These are phyloP conservation scores for Diploptera punctata DNA, from an alignment of 2,888 invertebrate species.

Conservation along the genomic window DNA sequence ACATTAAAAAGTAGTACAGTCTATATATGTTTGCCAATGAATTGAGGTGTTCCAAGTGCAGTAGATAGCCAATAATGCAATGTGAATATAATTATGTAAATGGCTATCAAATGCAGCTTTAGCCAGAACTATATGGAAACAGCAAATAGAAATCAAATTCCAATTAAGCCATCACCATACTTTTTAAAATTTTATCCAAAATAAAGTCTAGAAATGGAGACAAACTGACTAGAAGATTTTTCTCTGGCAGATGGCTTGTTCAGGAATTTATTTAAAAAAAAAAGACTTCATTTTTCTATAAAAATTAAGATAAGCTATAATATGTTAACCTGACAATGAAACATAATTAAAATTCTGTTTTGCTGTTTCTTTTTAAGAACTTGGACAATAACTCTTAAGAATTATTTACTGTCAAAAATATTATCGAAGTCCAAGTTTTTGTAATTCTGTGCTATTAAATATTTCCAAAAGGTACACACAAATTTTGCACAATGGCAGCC, in stretches of 20 bases:
- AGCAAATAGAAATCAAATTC: not conserved
- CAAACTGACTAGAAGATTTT: not conserved
- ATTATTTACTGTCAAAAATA: too few relatives aligned
- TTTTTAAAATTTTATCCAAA: too few relatives aligned
- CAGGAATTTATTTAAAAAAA: too few relatives aligned
- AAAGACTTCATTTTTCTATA: too few relatives aligned
- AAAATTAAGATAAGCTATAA: too few relatives aligned
- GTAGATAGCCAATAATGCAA: constrained; percentile 1
- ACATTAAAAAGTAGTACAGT: constrained; percentile 12
- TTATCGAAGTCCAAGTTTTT: too few relatives aligned
- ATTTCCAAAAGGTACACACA: not conserved
- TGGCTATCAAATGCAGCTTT: constrained; percentile 2
- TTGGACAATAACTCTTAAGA: too few relatives aligned
- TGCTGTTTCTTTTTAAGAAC: too few relatives aligned
- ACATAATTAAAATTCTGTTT: too few relatives aligned
- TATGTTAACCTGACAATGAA: too few relatives aligned
- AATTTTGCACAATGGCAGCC: not conserved
- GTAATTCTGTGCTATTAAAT: not conserved
- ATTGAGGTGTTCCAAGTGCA: constrained; percentile 19
- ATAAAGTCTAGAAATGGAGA: too few relatives aligned
- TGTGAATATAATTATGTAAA: constrained; percentile 1
- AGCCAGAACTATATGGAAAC: not conserved
- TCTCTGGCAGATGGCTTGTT: too few relatives aligned
- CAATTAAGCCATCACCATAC: not conserved
- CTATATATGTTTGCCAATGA: constrained; percentile 11